phyloP scores from a whole-genome alignment of 2,113 vertebrate species.

The Clupea harengus region DNA sequence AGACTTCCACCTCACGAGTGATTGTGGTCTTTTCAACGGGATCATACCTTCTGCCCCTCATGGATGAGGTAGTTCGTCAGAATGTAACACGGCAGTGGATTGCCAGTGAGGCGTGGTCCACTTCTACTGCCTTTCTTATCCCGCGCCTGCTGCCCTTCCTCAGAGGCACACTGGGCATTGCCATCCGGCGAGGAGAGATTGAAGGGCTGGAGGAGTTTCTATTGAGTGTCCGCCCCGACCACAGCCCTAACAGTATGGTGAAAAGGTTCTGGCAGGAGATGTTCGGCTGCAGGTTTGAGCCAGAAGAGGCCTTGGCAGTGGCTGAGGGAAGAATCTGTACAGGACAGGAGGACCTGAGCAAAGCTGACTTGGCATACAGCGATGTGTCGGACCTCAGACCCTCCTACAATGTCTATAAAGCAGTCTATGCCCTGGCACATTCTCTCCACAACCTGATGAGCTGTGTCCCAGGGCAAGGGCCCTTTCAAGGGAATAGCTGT shows the following conservation, averaged over 20 bases:
- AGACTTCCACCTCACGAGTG: constrained; percentile 51
- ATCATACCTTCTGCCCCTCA: constrained; percentile 52
- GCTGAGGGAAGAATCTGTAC: constrained; percentile 45
- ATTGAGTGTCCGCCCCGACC: constrained; percentile 48
- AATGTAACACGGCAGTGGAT: constrained; percentile 72
- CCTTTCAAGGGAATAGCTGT: constrained; percentile 61
- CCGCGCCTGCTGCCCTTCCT: constrained; percentile 54
- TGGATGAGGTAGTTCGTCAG: constrained; percentile 61
- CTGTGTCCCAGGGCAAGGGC: constrained; percentile 62
- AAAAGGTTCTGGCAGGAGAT: constrained; percentile 64
- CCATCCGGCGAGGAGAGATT: constrained; percentile 68
- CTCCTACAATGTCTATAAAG: constrained; percentile 72
- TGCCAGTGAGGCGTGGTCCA: constrained; percentile 68
- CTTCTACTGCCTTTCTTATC: constrained; percentile 42
- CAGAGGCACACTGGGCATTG: constrained; percentile 66
- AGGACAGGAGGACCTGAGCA: constrained; percentile 59
- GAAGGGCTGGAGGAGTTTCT: constrained; percentile 61
- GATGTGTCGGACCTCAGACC: constrained; percentile 58
- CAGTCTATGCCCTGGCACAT: constrained; percentile 69
- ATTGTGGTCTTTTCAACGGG: constrained; percentile 50
- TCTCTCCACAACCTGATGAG: constrained; percentile 59
- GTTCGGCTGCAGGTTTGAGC: constrained; percentile 63
- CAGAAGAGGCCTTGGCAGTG: constrained; percentile 28
- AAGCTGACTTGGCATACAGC: constrained; percentile 46
- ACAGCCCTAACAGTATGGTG: constrained; percentile 52